A percentile compares a stretch with the other conserved stretches of the same genome.
Evolutionary conservation across 2,888 invertebrate genomes (phyloP).

Genomic region (Watsonalla binaria): DNA sequence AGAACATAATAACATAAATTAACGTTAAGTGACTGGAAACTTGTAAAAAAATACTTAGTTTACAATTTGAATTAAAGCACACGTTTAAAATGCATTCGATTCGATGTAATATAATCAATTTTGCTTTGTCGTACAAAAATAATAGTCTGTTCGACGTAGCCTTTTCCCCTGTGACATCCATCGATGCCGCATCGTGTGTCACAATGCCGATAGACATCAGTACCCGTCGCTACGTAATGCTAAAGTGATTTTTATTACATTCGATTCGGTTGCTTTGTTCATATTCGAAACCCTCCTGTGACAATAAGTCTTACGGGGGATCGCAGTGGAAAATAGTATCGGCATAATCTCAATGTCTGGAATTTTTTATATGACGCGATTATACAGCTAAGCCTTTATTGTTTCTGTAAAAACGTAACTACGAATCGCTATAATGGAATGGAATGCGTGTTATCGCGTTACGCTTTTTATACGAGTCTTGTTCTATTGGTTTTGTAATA

Average conservation of each 20-base stretch:
- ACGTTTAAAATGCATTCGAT: conserved; percentile 30
- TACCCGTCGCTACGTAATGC: conserved; percentile 67
- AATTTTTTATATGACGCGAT: conserved; percentile 26
- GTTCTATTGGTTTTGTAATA: neutral
- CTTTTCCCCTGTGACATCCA: conserved; percentile 67
- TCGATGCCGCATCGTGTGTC: conserved; percentile 71
- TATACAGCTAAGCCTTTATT: conserved; percentile 24
- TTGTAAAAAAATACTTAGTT: conserved; percentile 5
- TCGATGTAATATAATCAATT: conserved; percentile 54
- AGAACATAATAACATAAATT: neutral
- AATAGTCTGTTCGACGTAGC: conserved; percentile 63
- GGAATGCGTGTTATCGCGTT: conserved; percentile 1
- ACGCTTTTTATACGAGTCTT: neutral
- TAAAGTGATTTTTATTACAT: conserved; percentile 77
- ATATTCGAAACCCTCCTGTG: conserved; percentile 53
- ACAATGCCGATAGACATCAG: conserved; percentile 72
- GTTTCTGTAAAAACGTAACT: neutral
- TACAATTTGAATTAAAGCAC: conserved; percentile 17
- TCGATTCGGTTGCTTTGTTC: conserved; percentile 75
- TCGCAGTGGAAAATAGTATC: conserved; percentile 50
- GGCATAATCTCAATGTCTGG: conserved; percentile 28
- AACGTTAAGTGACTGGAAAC: conserved; percentile 27
- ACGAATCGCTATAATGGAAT: neutral
- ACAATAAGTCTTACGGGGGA: conserved; percentile 49
- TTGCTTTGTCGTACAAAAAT: conserved; percentile 71